Base-by-base conservation (phyloP, 2,113 vertebrate genomes). In the Mormyrus iriodes region DNA sequence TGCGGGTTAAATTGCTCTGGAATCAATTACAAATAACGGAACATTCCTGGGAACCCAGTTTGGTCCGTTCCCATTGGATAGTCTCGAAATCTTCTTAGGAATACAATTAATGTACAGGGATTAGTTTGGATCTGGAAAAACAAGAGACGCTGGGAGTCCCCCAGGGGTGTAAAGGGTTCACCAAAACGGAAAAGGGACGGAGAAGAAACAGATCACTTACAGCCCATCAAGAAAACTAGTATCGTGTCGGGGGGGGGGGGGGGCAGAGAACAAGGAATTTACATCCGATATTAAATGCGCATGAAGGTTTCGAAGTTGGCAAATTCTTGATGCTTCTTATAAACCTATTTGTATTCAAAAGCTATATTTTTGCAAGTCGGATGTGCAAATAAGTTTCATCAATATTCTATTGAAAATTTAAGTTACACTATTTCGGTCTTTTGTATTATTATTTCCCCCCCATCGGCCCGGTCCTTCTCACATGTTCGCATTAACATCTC, bases 21-120 rank as follows among this genome's bases (percentile, higher is more conserved):
- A 89, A 89, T 83, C 88, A 83, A 89, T 89, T 89, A 55, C 73
- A 24, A 89, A 73, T 82, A 58, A 89, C 35, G 88, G 49, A 83
- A 52, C 49, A 89, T 83, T 83, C 76, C 76, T 55, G 49, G 27
- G 73, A 84, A 3, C 49, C 88, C 73, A 83, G 48, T n/a, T 19
- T 44, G 9, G 19, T 35, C 51, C 15, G 69, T 51, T 7, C 31
- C 39, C 85, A 15, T 27, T 42, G 27, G 31, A 52, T 4, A 88
- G 19, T 2, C 39, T 21, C 48, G 42, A 17, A 2, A 19, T 88
- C 6, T 88, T 49, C 87, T 73, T 35, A 42, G 17, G 24, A 39
- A 39, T 55, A 39, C 27, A 55, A 86, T 48, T 51, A 49, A 24
- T 51, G 24, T 69, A 69, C 61, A 69, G 61, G 61, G 61, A 69